These are phyloP conservation scores for Drosophila burlai DNA, from an alignment of 1,140 invertebrate genomes.

Conservation along the genomic window DNA sequence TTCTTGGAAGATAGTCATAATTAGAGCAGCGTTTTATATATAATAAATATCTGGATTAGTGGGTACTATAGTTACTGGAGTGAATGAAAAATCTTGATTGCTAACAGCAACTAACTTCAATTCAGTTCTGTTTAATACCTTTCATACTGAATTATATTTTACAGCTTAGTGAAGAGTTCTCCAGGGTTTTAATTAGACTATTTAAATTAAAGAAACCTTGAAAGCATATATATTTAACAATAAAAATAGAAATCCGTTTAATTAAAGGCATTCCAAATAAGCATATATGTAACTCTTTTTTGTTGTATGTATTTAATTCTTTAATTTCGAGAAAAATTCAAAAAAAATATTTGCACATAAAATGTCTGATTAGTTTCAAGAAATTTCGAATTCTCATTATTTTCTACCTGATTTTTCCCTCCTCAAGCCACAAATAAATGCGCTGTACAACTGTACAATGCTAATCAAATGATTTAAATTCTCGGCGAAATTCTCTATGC, in stretches of 20 bases:
- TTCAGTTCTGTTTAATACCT: not conserved
- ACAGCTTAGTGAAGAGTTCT: too few species aligned
- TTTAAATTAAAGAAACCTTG: too few species aligned
- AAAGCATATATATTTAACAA: too few species aligned
- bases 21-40: conserved; percentile 15
- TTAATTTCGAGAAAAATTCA: too few species aligned
- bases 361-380: not conserved
- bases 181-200: too few species aligned
- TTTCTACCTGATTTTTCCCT: not conserved
- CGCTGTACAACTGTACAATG: not conserved
- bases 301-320: too few species aligned
- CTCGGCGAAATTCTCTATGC: conserved; percentile 25
- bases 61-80: conserved; percentile 3
- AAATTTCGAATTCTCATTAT: not conserved
- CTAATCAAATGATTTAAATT: conserved; percentile 18
- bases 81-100: conserved; percentile 2
- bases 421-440: not conserved
- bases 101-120: not conserved
- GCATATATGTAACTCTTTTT: too few species aligned
- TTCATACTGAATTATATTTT: too few species aligned
- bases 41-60: conserved; percentile 6
- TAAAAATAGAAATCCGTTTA: too few species aligned
- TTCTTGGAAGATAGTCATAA: conserved; percentile 27
- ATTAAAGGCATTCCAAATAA: too few species aligned
- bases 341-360: too few species aligned